Percentiles rank a stretch among this genome's conserved stretches.
phyloP scores from a whole-genome alignment of 1,140 invertebrate species.

The Hestina assimilis region DNA sequence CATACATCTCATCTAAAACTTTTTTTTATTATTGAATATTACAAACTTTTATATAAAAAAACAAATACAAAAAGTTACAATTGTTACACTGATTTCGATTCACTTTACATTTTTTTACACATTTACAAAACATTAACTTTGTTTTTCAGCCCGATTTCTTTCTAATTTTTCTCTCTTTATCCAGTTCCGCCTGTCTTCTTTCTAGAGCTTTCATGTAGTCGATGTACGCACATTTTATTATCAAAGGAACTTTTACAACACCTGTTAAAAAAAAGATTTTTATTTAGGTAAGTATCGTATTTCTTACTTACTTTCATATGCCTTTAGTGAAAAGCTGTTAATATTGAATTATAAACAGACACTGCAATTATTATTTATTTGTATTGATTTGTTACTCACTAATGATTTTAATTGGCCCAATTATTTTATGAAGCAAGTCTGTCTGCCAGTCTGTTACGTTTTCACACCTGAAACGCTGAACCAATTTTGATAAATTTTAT shows the following conservation, averaged over 20 bases:
- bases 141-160: slow-evolving; percentile 30
- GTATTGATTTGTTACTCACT: too few relatives aligned
- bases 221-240: slow-evolving; percentile 64
- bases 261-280: slow-evolving; percentile 50
- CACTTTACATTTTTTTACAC: neutral
- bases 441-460: too few relatives aligned
- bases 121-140: neutral
- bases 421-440: too few relatives aligned
- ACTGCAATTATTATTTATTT: too few relatives aligned
- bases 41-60: neutral
- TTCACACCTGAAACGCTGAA: too few relatives aligned
- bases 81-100: neutral
- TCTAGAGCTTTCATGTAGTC: slow-evolving; percentile 59
- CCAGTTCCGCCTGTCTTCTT: slow-evolving; percentile 45
- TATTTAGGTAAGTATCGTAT: too few relatives aligned
- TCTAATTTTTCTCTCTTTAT: slow-evolving; percentile 51
- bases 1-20: too few relatives aligned
- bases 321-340: too few relatives aligned
- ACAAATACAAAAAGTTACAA: neutral
- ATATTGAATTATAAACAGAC: too few relatives aligned
- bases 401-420: too few relatives aligned
- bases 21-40: neutral
- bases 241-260: slow-evolving; percentile 60
- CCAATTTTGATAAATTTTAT: too few relatives aligned
- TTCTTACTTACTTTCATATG: too few relatives aligned